Conservation (phyloP, 1,140 invertebrate species). For the Drosophila pandora region DNA sequence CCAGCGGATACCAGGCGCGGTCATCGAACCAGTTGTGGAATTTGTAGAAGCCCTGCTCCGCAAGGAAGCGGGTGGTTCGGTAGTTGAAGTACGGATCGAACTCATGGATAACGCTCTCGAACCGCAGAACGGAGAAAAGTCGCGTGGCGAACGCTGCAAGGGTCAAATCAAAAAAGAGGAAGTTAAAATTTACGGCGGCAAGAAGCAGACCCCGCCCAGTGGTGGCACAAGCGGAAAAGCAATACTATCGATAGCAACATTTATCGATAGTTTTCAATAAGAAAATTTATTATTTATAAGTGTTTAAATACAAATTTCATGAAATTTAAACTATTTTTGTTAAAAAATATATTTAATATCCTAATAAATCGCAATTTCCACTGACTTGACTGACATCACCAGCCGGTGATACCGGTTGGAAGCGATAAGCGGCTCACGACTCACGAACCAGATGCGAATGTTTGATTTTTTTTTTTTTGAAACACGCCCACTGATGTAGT, state of each 20-base stretch:
- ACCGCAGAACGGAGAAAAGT: conserved; percentile 97
- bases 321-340: no score
- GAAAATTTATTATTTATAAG: not conserved
- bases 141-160: conserved; percentile 96
- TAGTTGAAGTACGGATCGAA: conserved; percentile 99
- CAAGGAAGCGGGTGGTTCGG: conserved; percentile 96
- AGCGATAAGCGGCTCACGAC: not conserved
- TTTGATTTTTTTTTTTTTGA: conserved; percentile 8
- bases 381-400: not conserved
- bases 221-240: not conserved
- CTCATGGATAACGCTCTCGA: conserved; percentile 99
- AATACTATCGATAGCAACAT: conserved; percentile 1
- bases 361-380: not conserved
- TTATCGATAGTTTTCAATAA: conserved; percentile 12
- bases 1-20: conserved; percentile 98
- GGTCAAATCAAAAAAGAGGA: conserved; percentile 46
- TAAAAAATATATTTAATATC: no score
- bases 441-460: conserved; percentile 5
- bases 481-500: conserved; percentile 15
- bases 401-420: not conserved
- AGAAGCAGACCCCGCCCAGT: conserved; percentile 1
- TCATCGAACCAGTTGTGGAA: conserved; percentile 99
- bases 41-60: conserved; percentile 98
- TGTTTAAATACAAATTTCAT: no score
- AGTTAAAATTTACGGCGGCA: conserved; percentile 20